Evolutionary conservation across 1,140 invertebrate genomes (phyloP).

Genomic region (Lerema accius): DNA sequence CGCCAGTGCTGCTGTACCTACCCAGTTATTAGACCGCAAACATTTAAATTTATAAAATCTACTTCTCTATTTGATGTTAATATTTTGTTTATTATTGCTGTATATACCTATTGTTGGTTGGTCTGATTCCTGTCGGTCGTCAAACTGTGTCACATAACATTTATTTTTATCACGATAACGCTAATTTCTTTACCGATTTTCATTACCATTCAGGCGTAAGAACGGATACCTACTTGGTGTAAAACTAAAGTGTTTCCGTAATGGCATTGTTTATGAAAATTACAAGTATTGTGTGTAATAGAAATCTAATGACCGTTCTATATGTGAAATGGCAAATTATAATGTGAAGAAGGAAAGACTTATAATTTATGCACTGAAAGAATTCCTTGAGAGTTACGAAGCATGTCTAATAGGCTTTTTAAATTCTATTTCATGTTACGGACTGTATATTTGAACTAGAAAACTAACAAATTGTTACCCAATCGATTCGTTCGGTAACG

Average conservation of each 20-base stretch:
- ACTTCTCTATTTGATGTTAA: too few relatives aligned
- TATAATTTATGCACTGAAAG: slow-evolving; percentile 6
- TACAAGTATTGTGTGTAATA: slow-evolving; percentile 3
- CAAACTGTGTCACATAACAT: too few relatives aligned
- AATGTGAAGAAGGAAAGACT: neutral
- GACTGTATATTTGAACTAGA: slow-evolving; percentile 2
- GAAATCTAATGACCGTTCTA: slow-evolving; percentile 16
- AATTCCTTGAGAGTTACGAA: slow-evolving; percentile 6
- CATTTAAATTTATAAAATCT: too few relatives aligned
- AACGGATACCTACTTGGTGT: neutral
- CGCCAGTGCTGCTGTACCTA: too few relatives aligned
- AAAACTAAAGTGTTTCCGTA: slow-evolving; percentile 4
- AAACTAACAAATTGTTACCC: neutral
- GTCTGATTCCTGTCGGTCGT: too few relatives aligned
- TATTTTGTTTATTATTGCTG: too few relatives aligned
- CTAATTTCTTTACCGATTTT: slow-evolving; percentile 17
- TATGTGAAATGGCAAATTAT: slow-evolving; percentile 4
- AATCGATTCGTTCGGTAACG: neutral
- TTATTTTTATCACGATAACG: neutral
- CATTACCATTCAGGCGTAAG: slow-evolving; percentile 15
- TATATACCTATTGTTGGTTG: too few relatives aligned
- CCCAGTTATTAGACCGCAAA: too few relatives aligned
- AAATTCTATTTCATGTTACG: neutral
- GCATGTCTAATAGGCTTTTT: slow-evolving; percentile 5
- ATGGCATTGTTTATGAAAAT: neutral